Percentiles rank a stretch among this genome's conserved stretches.
Conservation (phyloP, 1,140 invertebrate species). For the Dendrolimus kikuchii region DNA sequence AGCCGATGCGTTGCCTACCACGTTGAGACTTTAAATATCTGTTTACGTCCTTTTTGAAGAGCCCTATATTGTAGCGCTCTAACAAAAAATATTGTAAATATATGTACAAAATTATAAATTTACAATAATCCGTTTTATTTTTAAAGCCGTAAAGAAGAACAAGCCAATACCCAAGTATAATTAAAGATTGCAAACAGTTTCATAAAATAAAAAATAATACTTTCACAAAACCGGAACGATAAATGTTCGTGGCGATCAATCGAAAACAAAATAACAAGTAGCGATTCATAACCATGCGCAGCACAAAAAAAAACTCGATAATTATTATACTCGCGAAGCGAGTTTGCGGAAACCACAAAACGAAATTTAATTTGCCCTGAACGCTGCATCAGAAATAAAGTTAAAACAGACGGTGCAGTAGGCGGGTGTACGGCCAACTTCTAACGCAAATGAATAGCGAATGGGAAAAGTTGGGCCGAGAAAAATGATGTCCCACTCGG, state of each 20-base stretch:
- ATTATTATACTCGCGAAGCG: slow-evolving; percentile 51
- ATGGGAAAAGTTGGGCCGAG: slow-evolving; percentile 67
- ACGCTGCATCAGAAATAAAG: slow-evolving; percentile 71
- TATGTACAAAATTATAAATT: no score
- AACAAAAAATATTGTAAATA: no score
- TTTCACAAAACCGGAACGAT: neutral
- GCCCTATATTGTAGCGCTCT: no score
- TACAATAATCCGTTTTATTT: no score
- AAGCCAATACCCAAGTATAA: no score
- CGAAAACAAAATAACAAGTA: slow-evolving; percentile 37
- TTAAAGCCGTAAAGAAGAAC: no score
- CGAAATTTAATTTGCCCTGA: slow-evolving; percentile 71
- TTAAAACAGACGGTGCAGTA: slow-evolving; percentile 69
- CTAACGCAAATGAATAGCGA: slow-evolving; percentile 71
- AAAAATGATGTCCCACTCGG: slow-evolving; percentile 67
- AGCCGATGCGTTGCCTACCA: no score
- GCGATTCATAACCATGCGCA: slow-evolving; percentile 45
- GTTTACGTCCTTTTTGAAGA: no score
- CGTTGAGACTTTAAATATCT: no score
- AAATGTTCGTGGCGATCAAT: slow-evolving; percentile 18
- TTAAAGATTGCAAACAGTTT: no score
- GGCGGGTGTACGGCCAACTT: slow-evolving; percentile 61
- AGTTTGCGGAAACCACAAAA: slow-evolving; percentile 69
- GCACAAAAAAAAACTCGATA: slow-evolving; percentile 52
- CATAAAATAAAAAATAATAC: neutral